These are phyloP conservation scores for Cephus rjabovi DNA, from an alignment of 2,888 invertebrate genomes.

Conservation along the genomic window DNA sequence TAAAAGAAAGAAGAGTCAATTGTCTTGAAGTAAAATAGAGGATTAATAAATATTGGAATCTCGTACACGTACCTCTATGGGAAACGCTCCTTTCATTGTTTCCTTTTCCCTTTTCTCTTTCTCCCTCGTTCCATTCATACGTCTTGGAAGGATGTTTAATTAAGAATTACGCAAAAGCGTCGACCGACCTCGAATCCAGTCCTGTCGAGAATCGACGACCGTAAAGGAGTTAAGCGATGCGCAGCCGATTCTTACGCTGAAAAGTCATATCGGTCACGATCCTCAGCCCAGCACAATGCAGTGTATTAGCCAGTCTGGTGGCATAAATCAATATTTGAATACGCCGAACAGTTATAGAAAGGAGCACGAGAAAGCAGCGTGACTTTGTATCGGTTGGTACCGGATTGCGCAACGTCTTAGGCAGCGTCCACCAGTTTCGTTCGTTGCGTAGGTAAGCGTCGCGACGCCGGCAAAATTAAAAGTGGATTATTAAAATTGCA, in stretches of 20 bases:
- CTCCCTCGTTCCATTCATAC: background rate
- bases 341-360: slow-evolving; percentile 18
- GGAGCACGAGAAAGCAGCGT: slow-evolving; percentile 7
- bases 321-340: slow-evolving; percentile 25
- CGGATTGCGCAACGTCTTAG: background rate
- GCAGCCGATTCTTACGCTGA: slow-evolving; percentile 28
- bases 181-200: background rate
- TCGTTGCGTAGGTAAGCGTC: background rate
- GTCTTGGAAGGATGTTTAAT: background rate
- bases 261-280: slow-evolving; percentile 21
- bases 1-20: background rate
- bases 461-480: background rate
- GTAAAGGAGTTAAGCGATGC: slow-evolving; percentile 1
- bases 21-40: background rate
- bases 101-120: too few relatives aligned
- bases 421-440: background rate
- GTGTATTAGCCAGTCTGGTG: slow-evolving; percentile 6
- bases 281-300: slow-evolving; percentile 12
- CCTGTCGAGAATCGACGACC: background rate
- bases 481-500: too few relatives aligned
- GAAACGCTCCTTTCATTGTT: background rate
- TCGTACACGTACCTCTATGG: background rate
- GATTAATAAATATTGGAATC: background rate
- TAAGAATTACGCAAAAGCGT: background rate
- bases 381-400: background rate